Evolutionary conservation across 2,113 vertebrate genomes (phyloP).

Genomic region (Cephalophus harveyi): DNA sequence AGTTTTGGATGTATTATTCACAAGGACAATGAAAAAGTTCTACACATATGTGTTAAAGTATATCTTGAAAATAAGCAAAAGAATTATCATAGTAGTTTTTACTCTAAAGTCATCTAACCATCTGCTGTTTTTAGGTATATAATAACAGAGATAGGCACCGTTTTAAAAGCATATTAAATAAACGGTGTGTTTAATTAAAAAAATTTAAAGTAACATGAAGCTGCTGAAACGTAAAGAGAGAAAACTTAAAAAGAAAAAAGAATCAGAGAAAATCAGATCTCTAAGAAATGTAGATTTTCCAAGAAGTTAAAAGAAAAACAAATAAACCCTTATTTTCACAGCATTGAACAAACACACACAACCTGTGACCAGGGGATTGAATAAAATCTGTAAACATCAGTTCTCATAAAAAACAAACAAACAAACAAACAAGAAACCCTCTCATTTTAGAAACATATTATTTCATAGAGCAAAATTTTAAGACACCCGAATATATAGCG

Average conservation of each 20-base stretch:
- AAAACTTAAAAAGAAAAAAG: not conserved
- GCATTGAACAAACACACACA: not conserved
- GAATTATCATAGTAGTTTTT: not conserved
- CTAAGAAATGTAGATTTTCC: not conserved
- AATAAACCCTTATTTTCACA: not conserved
- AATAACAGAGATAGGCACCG: not conserved
- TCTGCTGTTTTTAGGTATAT: not conserved
- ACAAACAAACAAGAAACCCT: not conserved
- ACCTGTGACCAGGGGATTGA: not conserved
- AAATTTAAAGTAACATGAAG: not conserved
- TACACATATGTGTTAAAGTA: not conserved
- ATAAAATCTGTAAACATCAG: not conserved
- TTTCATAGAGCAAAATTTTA: not conserved
- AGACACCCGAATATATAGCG: not conserved
- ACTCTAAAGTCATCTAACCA: not conserved
- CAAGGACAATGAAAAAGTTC: not conserved
- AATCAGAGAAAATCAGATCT: not conserved
- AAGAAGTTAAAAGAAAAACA: not conserved
- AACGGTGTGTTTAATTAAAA: not conserved
- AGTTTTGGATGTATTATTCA: not conserved
- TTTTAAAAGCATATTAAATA: not conserved
- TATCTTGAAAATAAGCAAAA: not conserved
- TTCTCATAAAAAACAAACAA: not conserved
- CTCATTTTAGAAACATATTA: not conserved
- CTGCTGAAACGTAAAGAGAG: not conserved